Evolutionary conservation across 2,888 invertebrate genomes (phyloP).

Genomic region (Antheraea assamensis): DNA sequence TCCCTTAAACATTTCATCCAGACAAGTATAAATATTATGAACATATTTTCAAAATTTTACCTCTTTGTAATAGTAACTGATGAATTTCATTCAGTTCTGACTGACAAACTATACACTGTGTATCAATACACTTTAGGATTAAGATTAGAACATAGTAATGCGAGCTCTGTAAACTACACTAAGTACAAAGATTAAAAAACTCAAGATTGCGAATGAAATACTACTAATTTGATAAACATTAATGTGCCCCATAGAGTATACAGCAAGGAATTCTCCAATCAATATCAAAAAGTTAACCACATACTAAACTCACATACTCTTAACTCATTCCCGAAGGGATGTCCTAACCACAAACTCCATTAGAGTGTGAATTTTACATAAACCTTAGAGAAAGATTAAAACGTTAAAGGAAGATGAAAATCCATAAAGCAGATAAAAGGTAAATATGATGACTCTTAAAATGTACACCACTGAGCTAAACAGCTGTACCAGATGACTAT

Average conservation of each 20-base stretch:
- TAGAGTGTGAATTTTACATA: not conserved
- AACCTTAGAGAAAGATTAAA: not conserved
- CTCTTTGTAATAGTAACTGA: not conserved
- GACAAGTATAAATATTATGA: too few relatives aligned
- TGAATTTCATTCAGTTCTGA: not conserved
- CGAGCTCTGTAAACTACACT: not conserved
- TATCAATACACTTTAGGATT: not conserved
- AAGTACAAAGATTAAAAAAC: not conserved
- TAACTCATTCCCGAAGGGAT: not conserved
- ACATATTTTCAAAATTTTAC: too few relatives aligned
- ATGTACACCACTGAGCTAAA: not conserved
- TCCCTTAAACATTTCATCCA: too few relatives aligned
- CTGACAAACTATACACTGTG: not conserved
- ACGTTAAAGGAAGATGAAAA: not conserved
- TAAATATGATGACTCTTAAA: too few relatives aligned
- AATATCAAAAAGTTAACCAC: not conserved
- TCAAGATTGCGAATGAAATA: not conserved
- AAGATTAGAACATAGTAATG: not conserved
- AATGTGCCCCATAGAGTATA: not conserved
- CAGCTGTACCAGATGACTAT: not conserved
- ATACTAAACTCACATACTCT: not conserved
- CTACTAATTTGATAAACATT: not conserved
- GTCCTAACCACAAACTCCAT: conserved; percentile 4
- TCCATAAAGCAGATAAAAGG: not conserved
- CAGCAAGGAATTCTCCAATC: not conserved